These are phyloP conservation scores for Lophotis ruficrista DNA, from an alignment of 2,113 vertebrate genomes.

Conservation along the genomic window DNA sequence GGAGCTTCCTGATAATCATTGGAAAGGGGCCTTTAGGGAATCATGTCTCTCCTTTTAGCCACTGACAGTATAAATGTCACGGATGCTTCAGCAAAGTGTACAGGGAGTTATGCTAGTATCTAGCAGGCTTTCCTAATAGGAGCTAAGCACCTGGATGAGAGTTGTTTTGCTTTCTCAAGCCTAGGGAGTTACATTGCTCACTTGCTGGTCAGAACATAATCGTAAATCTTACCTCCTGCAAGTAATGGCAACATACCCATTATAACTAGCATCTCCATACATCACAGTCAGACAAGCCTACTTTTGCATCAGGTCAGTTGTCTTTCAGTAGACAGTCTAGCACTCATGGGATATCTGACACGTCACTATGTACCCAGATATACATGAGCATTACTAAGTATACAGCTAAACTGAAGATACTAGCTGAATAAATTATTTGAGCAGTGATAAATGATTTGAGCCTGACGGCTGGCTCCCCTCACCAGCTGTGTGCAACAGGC, in stretches of 20 bases:
- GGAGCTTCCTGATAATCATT: neutral
- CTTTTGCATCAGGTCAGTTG: neutral
- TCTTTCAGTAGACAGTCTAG: neutral
- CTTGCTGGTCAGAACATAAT: neutral
- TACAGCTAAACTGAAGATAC: neutral
- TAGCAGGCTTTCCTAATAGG: neutral
- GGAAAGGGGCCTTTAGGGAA: neutral
- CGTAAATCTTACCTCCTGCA: constrained; percentile 13
- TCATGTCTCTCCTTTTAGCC: constrained; percentile 33
- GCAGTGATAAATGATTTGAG: neutral
- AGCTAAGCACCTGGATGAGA: neutral
- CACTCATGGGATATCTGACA: neutral
- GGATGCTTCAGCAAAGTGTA: constrained; percentile 11
- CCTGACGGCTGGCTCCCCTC: neutral
- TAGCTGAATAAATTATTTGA: neutral
- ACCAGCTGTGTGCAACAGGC: neutral
- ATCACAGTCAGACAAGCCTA: neutral
- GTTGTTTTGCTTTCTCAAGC: neutral
- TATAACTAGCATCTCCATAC: neutral
- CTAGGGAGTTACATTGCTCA: neutral
- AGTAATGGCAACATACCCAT: neutral
- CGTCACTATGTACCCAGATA: neutral
- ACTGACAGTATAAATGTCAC: constrained; percentile 18
- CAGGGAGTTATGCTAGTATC: neutral
- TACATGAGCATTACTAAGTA: neutral